Evolutionary conservation across 2,888 invertebrate genomes (phyloP).

Genomic region (Dilophus febrilis): DNA sequence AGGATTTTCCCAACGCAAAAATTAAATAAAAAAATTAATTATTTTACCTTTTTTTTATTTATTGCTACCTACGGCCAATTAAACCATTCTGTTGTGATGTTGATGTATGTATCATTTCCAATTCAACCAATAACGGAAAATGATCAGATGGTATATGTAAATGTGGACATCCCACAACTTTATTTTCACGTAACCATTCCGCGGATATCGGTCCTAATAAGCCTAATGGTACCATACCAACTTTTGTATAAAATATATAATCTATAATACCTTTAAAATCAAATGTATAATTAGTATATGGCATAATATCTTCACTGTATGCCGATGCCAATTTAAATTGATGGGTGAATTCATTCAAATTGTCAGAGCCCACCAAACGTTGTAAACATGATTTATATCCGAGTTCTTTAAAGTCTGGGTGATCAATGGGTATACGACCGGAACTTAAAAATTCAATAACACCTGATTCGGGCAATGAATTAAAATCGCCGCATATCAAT

Average conservation of each 20-base stretch:
- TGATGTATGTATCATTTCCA: conserved; percentile 72
- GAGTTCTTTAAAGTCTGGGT: conserved; percentile 91
- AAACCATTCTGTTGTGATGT: conserved; percentile 57
- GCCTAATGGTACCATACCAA: conserved; percentile 88
- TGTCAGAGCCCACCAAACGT: conserved; percentile 74
- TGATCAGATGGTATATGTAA: conserved; percentile 95
- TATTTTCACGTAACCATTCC: conserved; percentile 88
- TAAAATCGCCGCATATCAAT: conserved; percentile 93
- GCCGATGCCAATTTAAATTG: conserved; percentile 90
- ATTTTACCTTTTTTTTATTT: conserved; percentile 11
- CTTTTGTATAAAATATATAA: conserved; percentile 96
- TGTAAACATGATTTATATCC: conserved; percentile 83
- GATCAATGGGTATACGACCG: conserved; percentile 78
- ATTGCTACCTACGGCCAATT: conserved; percentile 70
- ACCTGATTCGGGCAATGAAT: conserved; percentile 94
- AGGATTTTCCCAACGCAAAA: no score
- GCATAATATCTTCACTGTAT: conserved; percentile 91
- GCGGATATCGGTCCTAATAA: conserved; percentile 85
- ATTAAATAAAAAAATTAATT: no score
- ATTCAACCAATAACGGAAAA: conserved; percentile 77
- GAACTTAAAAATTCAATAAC: conserved; percentile 90
- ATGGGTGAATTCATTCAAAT: conserved; percentile 77
- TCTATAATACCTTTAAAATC: conserved; percentile 99
- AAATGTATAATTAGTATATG: conserved; percentile 96
- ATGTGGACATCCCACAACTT: conserved; percentile 94